These are phyloP conservation scores for Siderastrea radians DNA, from an alignment of 92 coral and sea anemone species.

Conservation along the genomic window DNA sequence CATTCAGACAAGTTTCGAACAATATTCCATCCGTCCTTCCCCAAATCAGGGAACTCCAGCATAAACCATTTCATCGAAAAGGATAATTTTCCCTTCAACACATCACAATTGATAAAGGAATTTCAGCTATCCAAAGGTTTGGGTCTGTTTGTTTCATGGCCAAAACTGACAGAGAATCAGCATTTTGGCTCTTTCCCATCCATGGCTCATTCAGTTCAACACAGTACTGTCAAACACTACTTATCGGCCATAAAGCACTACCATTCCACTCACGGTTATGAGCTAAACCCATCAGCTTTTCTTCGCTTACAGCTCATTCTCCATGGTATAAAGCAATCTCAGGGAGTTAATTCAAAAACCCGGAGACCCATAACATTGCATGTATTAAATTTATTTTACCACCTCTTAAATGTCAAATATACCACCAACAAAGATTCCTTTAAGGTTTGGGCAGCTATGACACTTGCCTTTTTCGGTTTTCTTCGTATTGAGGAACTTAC, in stretches of 20 bases:
- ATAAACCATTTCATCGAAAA: conserved; percentile 40
- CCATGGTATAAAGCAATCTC: conserved; percentile 53
- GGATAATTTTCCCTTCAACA: conserved; percentile 39
- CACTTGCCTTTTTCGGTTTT: conserved; percentile 60
- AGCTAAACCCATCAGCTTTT: conserved; percentile 22
- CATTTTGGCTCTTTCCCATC: conserved; percentile 65
- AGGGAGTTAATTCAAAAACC: conserved; percentile 33
- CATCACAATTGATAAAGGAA: conserved; percentile 55
- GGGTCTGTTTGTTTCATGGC: conserved; percentile 61
- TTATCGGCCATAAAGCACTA: conserved; percentile 43
- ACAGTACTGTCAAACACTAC: conserved; percentile 23
- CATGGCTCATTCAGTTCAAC: conserved; percentile 22
- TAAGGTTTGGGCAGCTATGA: conserved; percentile 71
- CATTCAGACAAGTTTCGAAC: conserved; percentile 64
- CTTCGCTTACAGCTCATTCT: conserved; percentile 60
- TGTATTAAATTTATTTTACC: conserved; percentile 33
- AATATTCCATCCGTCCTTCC: conserved; percentile 71
- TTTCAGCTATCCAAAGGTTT: conserved; percentile 25
- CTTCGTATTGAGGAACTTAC: conserved; percentile 40
- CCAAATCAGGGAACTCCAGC: conserved; percentile 63
- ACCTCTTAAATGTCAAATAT: conserved; percentile 33
- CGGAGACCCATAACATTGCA: conserved; percentile 57
- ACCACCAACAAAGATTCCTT: conserved; percentile 37
- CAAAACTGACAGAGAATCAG: conserved; percentile 74
- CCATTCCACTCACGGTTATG: conserved; percentile 48